Base-by-base conservation (phyloP, 1,140 invertebrate species). In the Platyscapa corneri region DNA sequence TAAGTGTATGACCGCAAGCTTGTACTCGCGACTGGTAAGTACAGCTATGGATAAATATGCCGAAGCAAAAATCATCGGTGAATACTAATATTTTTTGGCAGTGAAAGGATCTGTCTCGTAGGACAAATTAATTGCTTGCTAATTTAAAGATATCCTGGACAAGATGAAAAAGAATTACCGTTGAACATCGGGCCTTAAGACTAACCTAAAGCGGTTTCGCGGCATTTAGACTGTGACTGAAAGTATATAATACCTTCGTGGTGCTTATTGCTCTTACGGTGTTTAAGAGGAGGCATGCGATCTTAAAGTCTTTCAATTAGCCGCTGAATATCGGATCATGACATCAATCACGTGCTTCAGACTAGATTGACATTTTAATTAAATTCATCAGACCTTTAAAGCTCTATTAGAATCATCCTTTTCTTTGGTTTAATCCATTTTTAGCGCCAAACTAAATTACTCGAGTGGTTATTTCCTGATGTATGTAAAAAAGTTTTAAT, bases 221-320 rank as follows among this genome's bases (percentile, higher is more conserved):
- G 86, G 89, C 86, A 93, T 92, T 88, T 87, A 90, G 92, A 93
- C 88, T 92, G 90, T 92, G 90, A 92, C 91, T 86, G 86, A 87
- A 85, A 79, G 86, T 87, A 88, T 89, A 89, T 87, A 72, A 87
- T 86, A 88, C 88, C 75, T 18, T 46, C 3, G 84, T 86, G 76
- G 87, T 81, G 89, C 86, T 87, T 79, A 84, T 86, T 87, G 88
- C 87, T 89, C 78, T 75, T 20, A 80, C 82, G 84, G 42, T 53
- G 18, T 65, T 83, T 49, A 76, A 65, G 37, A 77, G 39, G 34
- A 39, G 72, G n/a, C 18, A 77, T 76, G 74, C 32, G 42, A 88
- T 88, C 82, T 87, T 90, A 91, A 90, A 86, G 87, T 88, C 88
- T 90, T 91, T 89, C 91, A 92, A 92, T 93, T 91, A 87, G n/a